phyloP scores from a whole-genome alignment of 2,888 invertebrate species.

The Lasioglossum vierecki region DNA sequence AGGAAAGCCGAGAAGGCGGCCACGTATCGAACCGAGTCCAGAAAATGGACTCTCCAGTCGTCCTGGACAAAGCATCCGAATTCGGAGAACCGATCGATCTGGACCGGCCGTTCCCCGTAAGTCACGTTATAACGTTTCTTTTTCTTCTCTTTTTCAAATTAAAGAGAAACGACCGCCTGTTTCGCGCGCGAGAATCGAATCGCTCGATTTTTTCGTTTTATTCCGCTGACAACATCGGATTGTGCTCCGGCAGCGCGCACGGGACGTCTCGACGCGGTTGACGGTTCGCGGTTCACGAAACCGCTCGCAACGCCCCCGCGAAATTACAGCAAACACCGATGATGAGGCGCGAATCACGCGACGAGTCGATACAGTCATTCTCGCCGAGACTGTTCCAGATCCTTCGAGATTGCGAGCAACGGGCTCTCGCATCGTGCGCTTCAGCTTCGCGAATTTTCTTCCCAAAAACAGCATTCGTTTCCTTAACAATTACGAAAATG shows the following conservation, averaged over 20 bases:
- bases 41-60: conserved; percentile 87
- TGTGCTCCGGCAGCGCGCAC: not conserved
- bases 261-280: not conserved
- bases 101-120: conserved; percentile 85
- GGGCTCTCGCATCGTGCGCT: not conserved
- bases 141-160: not conserved
- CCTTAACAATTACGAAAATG: not conserved
- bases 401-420: not conserved
- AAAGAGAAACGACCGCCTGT: not conserved
- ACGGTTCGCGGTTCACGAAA: not conserved
- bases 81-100: conserved; percentile 85
- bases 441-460: not conserved
- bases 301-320: not conserved
- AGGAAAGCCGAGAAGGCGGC: conserved; percentile 26
- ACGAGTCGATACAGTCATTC: conserved; percentile 1
- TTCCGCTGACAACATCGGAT: not conserved
- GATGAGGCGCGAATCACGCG: not conserved
- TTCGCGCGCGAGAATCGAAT: not conserved
- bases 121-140: conserved; percentile 75
- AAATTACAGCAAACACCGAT: not conserved
- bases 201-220: not conserved
- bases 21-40: conserved; percentile 64
- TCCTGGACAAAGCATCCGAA: conserved; percentile 87
- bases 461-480: not conserved
- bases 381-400: not conserved